Percentiles rank a stretch among this genome's conserved stretches.
These are phyloP conservation scores for Seriola aureovittata DNA, from an alignment of 2,113 vertebrate genomes.

Conservation along the genomic window DNA sequence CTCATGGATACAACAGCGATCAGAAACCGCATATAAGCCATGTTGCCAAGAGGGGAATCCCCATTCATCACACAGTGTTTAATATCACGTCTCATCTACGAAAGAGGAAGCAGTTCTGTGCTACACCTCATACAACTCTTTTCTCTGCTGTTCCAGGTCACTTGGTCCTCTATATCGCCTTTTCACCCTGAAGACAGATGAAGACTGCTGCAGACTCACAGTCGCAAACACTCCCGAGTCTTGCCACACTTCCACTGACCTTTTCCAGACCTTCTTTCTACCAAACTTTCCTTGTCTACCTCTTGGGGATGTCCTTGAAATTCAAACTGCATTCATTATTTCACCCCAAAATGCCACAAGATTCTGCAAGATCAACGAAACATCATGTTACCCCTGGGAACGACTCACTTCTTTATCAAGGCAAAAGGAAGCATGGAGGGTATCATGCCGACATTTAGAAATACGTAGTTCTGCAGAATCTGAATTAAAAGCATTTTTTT, in stretches of 20 bases:
- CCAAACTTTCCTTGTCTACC: constrained; percentile 29
- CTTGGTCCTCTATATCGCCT: neutral
- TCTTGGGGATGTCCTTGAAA: constrained; percentile 44
- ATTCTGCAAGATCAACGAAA: constrained; percentile 59
- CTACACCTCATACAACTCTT: neutral
- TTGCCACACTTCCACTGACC: constrained; percentile 28
- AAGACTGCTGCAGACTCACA: neutral
- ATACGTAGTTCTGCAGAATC: constrained; percentile 17
- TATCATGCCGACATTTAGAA: constrained; percentile 58
- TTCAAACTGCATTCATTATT: constrained; percentile 58
- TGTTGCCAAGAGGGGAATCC: constrained; percentile 42
- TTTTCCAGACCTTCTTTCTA: constrained; percentile 45
- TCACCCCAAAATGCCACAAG: constrained; percentile 68
- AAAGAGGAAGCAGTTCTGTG: neutral
- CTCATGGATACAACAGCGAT: constrained; percentile 30
- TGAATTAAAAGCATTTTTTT: constrained; percentile 42
- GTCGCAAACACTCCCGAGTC: neutral
- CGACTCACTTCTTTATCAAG: neutral
- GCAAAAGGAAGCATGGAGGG: constrained; percentile 40
- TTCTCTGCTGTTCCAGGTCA: constrained; percentile 12
- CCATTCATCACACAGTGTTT: constrained; percentile 54
- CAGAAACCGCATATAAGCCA: constrained; percentile 37
- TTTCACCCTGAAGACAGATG: constrained; percentile 25
- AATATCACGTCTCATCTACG: constrained; percentile 20
- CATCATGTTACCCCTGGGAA: constrained; percentile 21